Conservation (phyloP, 2,888 invertebrate genomes). For the Branchinecta sandiegonensis region DNA sequence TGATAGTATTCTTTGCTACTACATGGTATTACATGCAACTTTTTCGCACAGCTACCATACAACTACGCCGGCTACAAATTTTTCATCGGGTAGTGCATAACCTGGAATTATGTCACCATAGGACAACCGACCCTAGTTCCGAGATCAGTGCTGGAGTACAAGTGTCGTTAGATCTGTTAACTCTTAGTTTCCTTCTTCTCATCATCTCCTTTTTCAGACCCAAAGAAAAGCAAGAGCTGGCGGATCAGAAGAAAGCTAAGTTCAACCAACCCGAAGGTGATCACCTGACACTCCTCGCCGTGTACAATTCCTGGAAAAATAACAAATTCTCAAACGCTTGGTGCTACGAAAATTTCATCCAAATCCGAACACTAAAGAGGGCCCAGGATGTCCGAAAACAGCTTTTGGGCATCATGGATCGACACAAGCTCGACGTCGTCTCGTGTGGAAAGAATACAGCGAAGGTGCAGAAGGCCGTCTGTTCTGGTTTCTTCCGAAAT, state of each 20-base stretch:
- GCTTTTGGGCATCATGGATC: slow-evolving; percentile 90
- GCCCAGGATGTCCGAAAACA: slow-evolving; percentile 98
- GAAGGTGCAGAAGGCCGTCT: slow-evolving; percentile 91
- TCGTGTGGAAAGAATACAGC: slow-evolving; percentile 92
- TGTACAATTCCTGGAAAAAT: slow-evolving; percentile 98
- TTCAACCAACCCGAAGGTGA: slow-evolving; percentile 99
- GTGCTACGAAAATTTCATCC: slow-evolving; percentile 99
- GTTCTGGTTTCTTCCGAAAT: slow-evolving; percentile 95
- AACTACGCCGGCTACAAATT: too few species aligned
- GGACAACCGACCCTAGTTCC: too few species aligned
- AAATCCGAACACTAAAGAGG: slow-evolving; percentile 86
- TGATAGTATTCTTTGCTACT: too few species aligned
- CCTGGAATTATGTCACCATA: too few species aligned
- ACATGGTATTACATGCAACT: too few species aligned
- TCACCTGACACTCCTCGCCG: slow-evolving; percentile 89
- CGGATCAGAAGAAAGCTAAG: slow-evolving; percentile 97
- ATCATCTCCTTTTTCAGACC: slow-evolving; percentile 43
- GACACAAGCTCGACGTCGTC: slow-evolving; percentile 89
- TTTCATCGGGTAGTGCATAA: too few species aligned
- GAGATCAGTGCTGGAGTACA: too few species aligned
- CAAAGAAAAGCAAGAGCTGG: slow-evolving; percentile 87
- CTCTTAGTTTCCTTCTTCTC: not conserved
- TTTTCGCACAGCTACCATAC: too few species aligned
- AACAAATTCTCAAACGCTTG: slow-evolving; percentile 98
- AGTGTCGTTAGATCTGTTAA: not conserved